Base-by-base conservation (phyloP, 2,888 invertebrate genomes). In the Pterostichus madidus region DNA sequence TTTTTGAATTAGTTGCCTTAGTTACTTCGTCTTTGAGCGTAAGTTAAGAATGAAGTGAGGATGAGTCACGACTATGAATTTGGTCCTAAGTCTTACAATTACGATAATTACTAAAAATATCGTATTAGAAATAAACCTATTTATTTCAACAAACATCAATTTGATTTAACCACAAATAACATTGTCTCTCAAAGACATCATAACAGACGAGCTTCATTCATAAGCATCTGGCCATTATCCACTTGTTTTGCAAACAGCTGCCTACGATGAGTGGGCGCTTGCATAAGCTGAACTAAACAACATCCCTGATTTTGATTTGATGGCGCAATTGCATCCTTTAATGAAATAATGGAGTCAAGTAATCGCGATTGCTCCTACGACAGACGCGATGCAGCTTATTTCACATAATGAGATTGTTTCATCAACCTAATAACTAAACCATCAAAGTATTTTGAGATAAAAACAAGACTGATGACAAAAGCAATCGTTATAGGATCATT, bases 231-330 rank as follows among this genome's bases (percentile, higher is more conserved):
- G 5, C 17, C 13, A 64, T 64, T 64, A 64, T 71, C 44, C 68
- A 71, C 44, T 71, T 71, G 68, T 71, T 71, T 71, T 71, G 39
- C 17, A 71, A 71, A 71, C 68, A 71, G 17, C 64, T n/a, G 13
- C 64, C 64, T 35, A 64, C 35, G n/a, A 35, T 8, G 17, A 10
- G 44, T 71, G 68, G 68, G 44, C 68, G 56, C 31, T 75, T 52
- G 35, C 52, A 75, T 49, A 52, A 76, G 35, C 76, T 76, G n/a
- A 31, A 52, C 75, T 17, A 53, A 24, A 11, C 1, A 39, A 76
- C 35, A 76, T 56, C 56, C 53, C 17, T 76, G 52, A 56, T 53
- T 39, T 11, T 76, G 52, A 56, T 53, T 39, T 76, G 52, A 32
- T 10, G 17, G 44, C 68, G n/a, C 76, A 53, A 76, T 56, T 76